Conservation (phyloP, 2,113 vertebrate species). For the Corythaeola cristata region DNA sequence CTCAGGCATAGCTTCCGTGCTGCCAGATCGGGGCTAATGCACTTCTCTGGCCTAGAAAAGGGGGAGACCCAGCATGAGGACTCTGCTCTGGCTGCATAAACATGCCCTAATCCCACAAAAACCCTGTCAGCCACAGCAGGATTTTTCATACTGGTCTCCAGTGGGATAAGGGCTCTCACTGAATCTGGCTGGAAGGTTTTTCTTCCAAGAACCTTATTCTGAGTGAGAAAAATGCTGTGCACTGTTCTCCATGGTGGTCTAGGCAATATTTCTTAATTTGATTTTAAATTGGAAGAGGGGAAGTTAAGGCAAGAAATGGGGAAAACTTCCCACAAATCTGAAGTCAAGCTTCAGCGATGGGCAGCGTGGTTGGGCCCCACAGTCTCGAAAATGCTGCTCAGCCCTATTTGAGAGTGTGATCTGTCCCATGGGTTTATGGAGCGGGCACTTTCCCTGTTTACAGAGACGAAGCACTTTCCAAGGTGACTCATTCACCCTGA, state of each 20-base stretch:
- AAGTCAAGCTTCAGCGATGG: neutral
- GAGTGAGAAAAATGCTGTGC: neutral
- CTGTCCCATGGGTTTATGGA: neutral
- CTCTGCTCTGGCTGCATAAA: neutral
- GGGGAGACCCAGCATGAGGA: neutral
- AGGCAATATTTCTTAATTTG: neutral
- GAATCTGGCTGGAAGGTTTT: neutral
- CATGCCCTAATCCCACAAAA: neutral
- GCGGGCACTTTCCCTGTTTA: neutral
- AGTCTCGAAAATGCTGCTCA: neutral
- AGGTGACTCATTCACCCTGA: conserved; percentile 5
- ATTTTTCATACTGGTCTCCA: neutral
- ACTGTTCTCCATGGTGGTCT: neutral
- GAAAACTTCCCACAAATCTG: neutral
- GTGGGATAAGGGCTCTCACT: neutral
- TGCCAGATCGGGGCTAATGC: neutral
- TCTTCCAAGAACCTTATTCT: neutral
- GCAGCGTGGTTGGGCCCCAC: neutral
- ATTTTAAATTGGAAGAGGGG: neutral
- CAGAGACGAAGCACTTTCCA: neutral
- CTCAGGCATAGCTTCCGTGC: neutral
- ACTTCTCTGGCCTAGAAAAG: neutral
- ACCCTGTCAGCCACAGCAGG: neutral
- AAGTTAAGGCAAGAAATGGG: neutral
- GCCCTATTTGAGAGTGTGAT: neutral